Evolutionary conservation across 1,140 invertebrate species (phyloP).

Genomic region (Drosophila sproati): DNA sequence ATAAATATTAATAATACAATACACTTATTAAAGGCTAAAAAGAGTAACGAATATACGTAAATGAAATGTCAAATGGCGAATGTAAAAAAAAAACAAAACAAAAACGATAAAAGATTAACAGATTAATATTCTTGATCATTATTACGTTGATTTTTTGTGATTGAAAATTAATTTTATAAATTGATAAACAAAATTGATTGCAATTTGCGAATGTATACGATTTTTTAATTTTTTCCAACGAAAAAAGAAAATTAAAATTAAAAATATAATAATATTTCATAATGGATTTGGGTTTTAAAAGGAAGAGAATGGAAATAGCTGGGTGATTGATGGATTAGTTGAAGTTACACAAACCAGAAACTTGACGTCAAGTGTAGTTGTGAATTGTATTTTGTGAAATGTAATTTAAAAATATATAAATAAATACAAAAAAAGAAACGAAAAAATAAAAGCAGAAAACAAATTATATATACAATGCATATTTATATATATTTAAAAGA

Average conservation of each 20-base stretch:
- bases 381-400: conserved; percentile 85
- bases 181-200: conserved; percentile 73
- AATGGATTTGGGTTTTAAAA: conserved; percentile 58
- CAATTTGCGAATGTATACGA: conserved; percentile 83
- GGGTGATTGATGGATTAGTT: conserved; percentile 64
- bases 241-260: conserved; percentile 55
- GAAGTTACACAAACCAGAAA: conserved; percentile 64
- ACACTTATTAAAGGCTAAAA: conserved; percentile 73
- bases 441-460: conserved; percentile 51
- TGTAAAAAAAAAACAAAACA: conserved; percentile 57
- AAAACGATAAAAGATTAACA: conserved; percentile 27
- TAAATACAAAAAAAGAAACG: conserved; percentile 37
- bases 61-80: conserved; percentile 51
- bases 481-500: conserved; percentile 63
- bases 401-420: conserved; percentile 77
- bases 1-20: conserved; percentile 42
- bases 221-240: conserved; percentile 73
- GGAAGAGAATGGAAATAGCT: conserved; percentile 40
- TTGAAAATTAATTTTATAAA: conserved; percentile 79
- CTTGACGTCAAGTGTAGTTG: conserved; percentile 83
- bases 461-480: conserved; percentile 80
- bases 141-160: conserved; percentile 78
- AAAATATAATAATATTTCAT: conserved; percentile 63
- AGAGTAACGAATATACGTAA: conserved; percentile 82
- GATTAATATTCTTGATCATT: conserved; percentile 53